phyloP scores from a whole-genome alignment of 2,888 invertebrate species.

The Drepana falcataria region DNA sequence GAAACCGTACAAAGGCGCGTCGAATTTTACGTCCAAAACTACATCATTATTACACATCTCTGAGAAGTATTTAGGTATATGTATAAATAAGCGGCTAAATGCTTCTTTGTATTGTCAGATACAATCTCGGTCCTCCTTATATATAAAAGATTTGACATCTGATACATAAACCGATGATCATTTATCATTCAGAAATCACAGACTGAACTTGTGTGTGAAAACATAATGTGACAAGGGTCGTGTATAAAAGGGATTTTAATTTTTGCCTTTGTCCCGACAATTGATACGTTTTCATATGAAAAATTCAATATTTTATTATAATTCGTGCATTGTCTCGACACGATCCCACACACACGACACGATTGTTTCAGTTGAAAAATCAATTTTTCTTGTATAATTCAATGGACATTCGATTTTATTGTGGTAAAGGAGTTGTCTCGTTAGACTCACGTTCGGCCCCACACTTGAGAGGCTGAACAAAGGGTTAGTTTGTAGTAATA shows the following conservation, averaged over 20 bases:
- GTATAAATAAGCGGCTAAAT: too few relatives aligned
- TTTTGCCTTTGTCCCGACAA: slow-evolving; percentile 18
- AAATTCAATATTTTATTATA: slow-evolving; percentile 62
- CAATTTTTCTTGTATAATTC: slow-evolving; percentile 73
- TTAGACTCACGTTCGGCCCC: slow-evolving; percentile 38
- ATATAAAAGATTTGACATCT: not conserved
- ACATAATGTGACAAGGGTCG: slow-evolving; percentile 12
- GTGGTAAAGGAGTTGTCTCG: slow-evolving; percentile 53
- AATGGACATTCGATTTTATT: slow-evolving; percentile 47
- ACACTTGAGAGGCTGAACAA: slow-evolving; percentile 22
- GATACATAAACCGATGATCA: not conserved
- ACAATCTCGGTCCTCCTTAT: not conserved
- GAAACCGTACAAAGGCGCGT: too few relatives aligned
- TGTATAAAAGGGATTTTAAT: slow-evolving; percentile 22
- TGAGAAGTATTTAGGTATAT: too few relatives aligned
- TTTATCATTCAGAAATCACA: not conserved
- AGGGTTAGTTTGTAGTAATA: slow-evolving; percentile 6
- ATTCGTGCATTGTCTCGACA: slow-evolving; percentile 56
- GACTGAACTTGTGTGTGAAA: slow-evolving; percentile 2
- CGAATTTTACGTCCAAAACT: too few relatives aligned
- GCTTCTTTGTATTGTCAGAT: not conserved
- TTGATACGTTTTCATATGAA: slow-evolving; percentile 24
- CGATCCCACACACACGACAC: slow-evolving; percentile 28
- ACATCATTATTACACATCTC: too few relatives aligned
- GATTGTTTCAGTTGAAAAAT: slow-evolving; percentile 55